Conservation (phyloP, 1,140 invertebrate genomes). For the Sitophilus oryzae region DNA sequence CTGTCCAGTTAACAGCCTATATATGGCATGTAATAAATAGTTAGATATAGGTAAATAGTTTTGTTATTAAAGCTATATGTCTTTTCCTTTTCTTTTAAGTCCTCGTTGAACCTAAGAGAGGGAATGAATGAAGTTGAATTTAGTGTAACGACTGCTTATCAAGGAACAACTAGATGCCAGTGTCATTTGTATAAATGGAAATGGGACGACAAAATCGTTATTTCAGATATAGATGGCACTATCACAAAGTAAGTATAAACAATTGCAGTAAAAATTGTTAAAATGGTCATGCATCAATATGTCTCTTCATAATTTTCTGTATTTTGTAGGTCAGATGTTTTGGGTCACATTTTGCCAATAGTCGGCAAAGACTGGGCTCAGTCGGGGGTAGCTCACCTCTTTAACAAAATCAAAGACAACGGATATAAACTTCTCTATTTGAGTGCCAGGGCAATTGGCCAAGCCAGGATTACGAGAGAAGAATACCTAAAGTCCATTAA, state of each 20-base stretch:
- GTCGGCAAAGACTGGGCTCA: conserved; percentile 98
- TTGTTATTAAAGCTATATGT: too few species aligned
- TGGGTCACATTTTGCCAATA: conserved; percentile 97
- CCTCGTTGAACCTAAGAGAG: conserved; percentile 74
- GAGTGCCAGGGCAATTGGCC: conserved; percentile 94
- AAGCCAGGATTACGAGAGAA: conserved; percentile 82
- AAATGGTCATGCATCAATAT: neutral
- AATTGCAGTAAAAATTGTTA: neutral
- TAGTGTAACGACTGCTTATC: conserved; percentile 97
- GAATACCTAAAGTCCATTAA: conserved; percentile 83
- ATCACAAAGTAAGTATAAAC: conserved; percentile 78
- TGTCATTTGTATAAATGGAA: conserved; percentile 97
- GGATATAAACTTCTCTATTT: conserved; percentile 92
- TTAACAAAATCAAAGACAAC: conserved; percentile 95
- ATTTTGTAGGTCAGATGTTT: conserved; percentile 78
- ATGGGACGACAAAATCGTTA: conserved; percentile 94
- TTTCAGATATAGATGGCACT: conserved; percentile 99
- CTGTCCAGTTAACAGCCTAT: too few species aligned
- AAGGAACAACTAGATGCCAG: conserved; percentile 93
- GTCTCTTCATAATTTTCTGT: neutral
- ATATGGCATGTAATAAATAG: too few species aligned
- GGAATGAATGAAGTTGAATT: conserved; percentile 96
- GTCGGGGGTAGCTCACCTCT: conserved; percentile 94
- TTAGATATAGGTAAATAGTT: too few species aligned
- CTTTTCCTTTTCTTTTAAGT: too few species aligned